phyloP scores from a whole-genome alignment of 2,888 invertebrate species.

The Xanthorhoe spadicearia region DNA sequence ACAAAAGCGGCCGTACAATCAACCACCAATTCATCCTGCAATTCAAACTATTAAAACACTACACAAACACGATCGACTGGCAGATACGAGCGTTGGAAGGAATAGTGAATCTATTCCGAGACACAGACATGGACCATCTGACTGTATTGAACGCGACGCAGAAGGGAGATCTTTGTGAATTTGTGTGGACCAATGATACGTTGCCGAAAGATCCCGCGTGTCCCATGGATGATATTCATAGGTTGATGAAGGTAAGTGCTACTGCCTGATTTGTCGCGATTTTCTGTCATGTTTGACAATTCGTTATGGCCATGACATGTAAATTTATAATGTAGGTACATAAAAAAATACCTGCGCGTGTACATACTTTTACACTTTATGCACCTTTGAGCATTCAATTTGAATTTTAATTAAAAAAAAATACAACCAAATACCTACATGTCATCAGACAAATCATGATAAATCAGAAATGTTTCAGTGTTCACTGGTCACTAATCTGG shows the following conservation, averaged over 20 bases:
- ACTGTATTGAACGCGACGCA: conserved; percentile 88
- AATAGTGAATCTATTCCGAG: conserved; percentile 83
- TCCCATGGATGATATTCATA: conserved; percentile 89
- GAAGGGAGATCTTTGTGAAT: conserved; percentile 86
- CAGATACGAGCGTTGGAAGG: conserved; percentile 88
- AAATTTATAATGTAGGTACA: too few species aligned
- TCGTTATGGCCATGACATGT: too few species aligned
- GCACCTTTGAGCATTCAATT: too few species aligned
- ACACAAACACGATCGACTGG: conserved; percentile 90
- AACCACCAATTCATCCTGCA: conserved; percentile 92
- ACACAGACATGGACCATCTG: conserved; percentile 87
- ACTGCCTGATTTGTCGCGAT: too few species aligned
- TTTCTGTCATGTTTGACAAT: too few species aligned
- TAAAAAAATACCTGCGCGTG: too few species aligned
- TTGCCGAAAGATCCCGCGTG: conserved; percentile 90
- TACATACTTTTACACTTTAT: too few species aligned
- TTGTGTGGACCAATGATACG: conserved; percentile 94
- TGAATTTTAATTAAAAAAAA: too few species aligned
- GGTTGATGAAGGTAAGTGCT: conserved; percentile 87
- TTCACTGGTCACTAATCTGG: too few species aligned
- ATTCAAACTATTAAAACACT: conserved; percentile 79
- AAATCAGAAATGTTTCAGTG: too few species aligned
- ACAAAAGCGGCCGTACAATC: conserved; percentile 90
- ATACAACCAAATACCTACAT: too few species aligned
- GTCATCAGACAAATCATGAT: too few species aligned